A percentile compares a stretch with the other conserved stretches of the same genome.
Evolutionary conservation across 1,140 invertebrate genomes (phyloP).

Genomic region (Teleogryllus occipitalis): DNA sequence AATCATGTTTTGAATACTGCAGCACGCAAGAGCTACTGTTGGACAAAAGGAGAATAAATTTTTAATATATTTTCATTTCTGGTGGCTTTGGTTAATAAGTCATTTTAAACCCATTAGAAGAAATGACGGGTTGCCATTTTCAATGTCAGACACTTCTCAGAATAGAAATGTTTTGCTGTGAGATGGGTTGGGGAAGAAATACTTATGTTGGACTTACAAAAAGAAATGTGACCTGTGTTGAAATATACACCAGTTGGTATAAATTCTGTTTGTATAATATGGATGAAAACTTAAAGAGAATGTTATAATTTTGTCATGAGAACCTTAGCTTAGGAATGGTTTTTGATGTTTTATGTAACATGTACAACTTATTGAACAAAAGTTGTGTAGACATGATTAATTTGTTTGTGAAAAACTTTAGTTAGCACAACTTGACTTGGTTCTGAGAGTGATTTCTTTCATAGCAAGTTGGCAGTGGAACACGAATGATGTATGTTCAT

Average conservation of each 20-base stretch:
- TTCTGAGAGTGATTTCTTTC: too few relatives aligned
- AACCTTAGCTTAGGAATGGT: too few relatives aligned
- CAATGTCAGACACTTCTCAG: background rate
- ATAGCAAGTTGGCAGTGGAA: too few relatives aligned
- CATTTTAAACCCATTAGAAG: background rate
- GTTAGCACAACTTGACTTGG: too few relatives aligned
- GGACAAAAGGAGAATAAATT: conserved; percentile 21
- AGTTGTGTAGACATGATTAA: too few relatives aligned
- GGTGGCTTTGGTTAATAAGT: conserved; percentile 4
- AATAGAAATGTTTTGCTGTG: background rate
- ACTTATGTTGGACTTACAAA: background rate
- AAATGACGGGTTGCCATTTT: background rate
- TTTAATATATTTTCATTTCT: conserved; percentile 14
- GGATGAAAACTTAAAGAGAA: background rate
- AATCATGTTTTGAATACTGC: conserved; percentile 10
- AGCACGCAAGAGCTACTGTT: conserved; percentile 18
- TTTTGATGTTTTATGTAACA: too few relatives aligned
- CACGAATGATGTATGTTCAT: too few relatives aligned
- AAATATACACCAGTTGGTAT: background rate
- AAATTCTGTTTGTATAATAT: background rate
- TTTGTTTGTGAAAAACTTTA: too few relatives aligned
- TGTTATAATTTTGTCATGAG: too few relatives aligned
- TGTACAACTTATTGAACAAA: too few relatives aligned
- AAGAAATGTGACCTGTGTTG: background rate
- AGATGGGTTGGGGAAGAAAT: background rate